phyloP scores from a whole-genome alignment of 2,888 invertebrate species.

The Liodrosophila aerea region DNA sequence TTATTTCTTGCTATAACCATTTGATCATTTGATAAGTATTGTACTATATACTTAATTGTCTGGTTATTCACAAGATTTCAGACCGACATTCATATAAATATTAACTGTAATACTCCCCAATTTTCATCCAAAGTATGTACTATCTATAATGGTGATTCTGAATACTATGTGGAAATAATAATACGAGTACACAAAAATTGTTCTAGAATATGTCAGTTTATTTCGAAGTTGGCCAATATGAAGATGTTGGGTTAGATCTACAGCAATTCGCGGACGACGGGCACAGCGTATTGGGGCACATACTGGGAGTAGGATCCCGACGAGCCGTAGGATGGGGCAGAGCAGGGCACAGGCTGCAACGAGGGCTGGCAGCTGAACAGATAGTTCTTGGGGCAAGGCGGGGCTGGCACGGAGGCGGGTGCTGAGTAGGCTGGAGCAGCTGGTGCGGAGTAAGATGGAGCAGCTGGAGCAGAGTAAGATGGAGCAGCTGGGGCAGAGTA shows the following conservation, averaged over 20 bases:
- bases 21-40: too few relatives aligned
- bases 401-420: conserved; percentile 54
- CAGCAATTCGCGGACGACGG: conserved; percentile 67
- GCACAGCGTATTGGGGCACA: conserved; percentile 72
- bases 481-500: conserved; percentile 49
- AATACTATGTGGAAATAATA: not conserved
- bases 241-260: conserved; percentile 23
- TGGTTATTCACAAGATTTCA: too few relatives aligned
- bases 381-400: conserved; percentile 79
- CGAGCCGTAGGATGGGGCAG: conserved; percentile 63
- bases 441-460: conserved; percentile 40
- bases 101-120: not conserved
- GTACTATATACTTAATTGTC: too few relatives aligned
- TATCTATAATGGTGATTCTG: too few relatives aligned
- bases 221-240: conserved; percentile 22
- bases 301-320: conserved; percentile 76
- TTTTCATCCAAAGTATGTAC: too few relatives aligned
- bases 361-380: conserved; percentile 79
- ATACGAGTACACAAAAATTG: not conserved
- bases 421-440: conserved; percentile 29
- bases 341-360: conserved; percentile 76
- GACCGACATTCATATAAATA: too few relatives aligned
- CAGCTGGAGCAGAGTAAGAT: conserved; percentile 46
- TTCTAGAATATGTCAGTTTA: conserved; percentile 28
- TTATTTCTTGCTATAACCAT: too few relatives aligned